These are phyloP conservation scores for Latrodectus elegans DNA, from an alignment of 2,888 invertebrate species.

Conservation along the genomic window DNA sequence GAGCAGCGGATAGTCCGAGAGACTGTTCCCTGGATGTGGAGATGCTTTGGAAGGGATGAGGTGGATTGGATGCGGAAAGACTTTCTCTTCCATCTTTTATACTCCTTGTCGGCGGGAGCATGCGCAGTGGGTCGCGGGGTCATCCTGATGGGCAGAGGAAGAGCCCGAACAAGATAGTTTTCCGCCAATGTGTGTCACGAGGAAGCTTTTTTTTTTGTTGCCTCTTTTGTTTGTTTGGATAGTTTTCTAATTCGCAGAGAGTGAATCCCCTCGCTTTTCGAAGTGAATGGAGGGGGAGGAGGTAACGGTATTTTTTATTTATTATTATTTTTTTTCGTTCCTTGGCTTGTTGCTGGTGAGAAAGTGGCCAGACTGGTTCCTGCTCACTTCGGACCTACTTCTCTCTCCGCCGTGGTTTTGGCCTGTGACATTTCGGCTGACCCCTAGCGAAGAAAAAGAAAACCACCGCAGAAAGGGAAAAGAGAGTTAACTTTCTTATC, in stretches of 20 bases:
- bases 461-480: neutral
- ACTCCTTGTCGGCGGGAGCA: slow-evolving; percentile 40
- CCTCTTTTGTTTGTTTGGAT: slow-evolving; percentile 22
- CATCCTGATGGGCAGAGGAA: slow-evolving; percentile 36
- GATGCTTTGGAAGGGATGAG: slow-evolving; percentile 19
- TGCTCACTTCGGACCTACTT: slow-evolving; percentile 49
- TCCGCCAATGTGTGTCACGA: slow-evolving; percentile 59
- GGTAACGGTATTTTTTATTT: slow-evolving; percentile 7
- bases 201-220: slow-evolving; percentile 31
- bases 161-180: slow-evolving; percentile 12
- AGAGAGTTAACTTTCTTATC: neutral
- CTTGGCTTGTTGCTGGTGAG: slow-evolving; percentile 23
- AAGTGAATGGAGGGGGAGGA: neutral
- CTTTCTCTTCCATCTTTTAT: slow-evolving; percentile 65
- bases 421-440: slow-evolving; percentile 49
- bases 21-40: neutral
- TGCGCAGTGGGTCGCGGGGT: slow-evolving; percentile 60
- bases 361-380: slow-evolving; percentile 59
- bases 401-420: slow-evolving; percentile 38
- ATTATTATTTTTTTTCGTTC: no score
- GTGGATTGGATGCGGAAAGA: slow-evolving; percentile 2
- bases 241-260: neutral
- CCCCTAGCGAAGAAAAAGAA: slow-evolving; percentile 19
- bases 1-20: slow-evolving; percentile 1
- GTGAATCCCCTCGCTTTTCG: neutral